These are phyloP conservation scores for Caenorhabditis wallacei DNA, from an alignment of 2,888 invertebrate genomes.

Conservation along the genomic window DNA sequence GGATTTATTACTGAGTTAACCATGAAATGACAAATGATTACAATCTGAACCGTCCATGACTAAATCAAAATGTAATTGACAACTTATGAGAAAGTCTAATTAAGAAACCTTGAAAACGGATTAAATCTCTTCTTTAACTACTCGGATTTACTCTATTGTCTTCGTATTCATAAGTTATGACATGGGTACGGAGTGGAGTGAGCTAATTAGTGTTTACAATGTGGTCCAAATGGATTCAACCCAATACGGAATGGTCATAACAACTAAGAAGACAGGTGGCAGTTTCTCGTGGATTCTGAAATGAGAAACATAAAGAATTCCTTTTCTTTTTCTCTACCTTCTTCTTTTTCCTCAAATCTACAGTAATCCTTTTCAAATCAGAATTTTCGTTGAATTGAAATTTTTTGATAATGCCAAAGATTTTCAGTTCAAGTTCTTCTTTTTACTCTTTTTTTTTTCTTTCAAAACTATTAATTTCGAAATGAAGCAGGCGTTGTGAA, in stretches of 20 bases:
- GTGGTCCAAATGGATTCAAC: constrained; percentile 16
- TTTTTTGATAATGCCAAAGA: too few species aligned
- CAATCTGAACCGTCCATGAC: neutral
- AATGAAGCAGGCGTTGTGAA: constrained; percentile 35
- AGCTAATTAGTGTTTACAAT: constrained; percentile 44
- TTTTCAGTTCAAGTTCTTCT: constrained; percentile 6
- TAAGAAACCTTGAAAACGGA: constrained; percentile 32
- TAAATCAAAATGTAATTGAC: constrained; percentile 22
- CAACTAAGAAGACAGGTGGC: constrained; percentile 18
- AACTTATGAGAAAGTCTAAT: constrained; percentile 11
- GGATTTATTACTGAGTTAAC: constrained; percentile 37
- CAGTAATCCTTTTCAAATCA: too few species aligned
- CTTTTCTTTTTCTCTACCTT: too few species aligned
- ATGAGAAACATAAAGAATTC: neutral
- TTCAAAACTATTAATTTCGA: constrained; percentile 32
- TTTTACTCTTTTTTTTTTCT: constrained; percentile 23
- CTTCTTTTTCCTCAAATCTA: too few species aligned
- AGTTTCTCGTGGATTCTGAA: neutral
- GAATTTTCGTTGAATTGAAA: too few species aligned
- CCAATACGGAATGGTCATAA: constrained; percentile 13
- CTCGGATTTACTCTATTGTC: constrained; percentile 27
- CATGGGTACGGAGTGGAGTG: neutral
- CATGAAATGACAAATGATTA: constrained; percentile 19
- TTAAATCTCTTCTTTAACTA: constrained; percentile 27
- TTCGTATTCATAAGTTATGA: constrained; percentile 31